These are phyloP conservation scores for Aspidoscelis tigris DNA, from an alignment of 2,113 vertebrate genomes.

Conservation along the genomic window DNA sequence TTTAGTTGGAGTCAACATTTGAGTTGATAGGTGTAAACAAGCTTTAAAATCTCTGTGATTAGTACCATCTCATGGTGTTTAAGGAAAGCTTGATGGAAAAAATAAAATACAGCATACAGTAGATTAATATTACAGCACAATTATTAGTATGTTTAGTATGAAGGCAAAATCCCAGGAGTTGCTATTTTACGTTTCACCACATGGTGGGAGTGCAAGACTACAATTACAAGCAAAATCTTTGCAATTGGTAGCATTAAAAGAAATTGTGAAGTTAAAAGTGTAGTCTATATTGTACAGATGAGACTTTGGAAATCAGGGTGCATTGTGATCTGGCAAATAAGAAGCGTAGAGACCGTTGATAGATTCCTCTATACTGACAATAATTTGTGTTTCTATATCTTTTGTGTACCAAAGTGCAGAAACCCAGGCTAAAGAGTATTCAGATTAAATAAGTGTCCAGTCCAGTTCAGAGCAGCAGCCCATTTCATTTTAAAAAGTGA, in stretches of 20 bases:
- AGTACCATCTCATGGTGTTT: neutral
- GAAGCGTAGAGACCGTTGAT: no score
- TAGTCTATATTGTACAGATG: neutral
- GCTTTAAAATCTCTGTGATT: neutral
- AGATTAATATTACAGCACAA: neutral
- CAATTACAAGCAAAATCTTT: neutral
- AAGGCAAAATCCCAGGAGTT: neutral
- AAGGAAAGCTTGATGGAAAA: neutral
- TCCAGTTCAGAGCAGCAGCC: no score
- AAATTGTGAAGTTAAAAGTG: neutral
- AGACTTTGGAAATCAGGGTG: neutral
- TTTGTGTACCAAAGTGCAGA: no score
- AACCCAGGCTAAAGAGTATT: no score
- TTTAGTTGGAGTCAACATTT: neutral
- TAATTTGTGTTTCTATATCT: no score
- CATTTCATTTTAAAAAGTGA: no score
- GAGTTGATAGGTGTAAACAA: no score
- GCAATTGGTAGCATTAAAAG: neutral
- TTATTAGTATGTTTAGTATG: neutral
- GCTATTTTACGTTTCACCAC: neutral
- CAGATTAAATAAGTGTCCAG: no score
- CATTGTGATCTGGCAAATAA: neutral
- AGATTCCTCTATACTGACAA: no score
- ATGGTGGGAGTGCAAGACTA: constrained; percentile 5
- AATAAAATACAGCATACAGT: neutral